Conservation (phyloP, 2,888 invertebrate genomes). For the Drosophila picticornis region DNA sequence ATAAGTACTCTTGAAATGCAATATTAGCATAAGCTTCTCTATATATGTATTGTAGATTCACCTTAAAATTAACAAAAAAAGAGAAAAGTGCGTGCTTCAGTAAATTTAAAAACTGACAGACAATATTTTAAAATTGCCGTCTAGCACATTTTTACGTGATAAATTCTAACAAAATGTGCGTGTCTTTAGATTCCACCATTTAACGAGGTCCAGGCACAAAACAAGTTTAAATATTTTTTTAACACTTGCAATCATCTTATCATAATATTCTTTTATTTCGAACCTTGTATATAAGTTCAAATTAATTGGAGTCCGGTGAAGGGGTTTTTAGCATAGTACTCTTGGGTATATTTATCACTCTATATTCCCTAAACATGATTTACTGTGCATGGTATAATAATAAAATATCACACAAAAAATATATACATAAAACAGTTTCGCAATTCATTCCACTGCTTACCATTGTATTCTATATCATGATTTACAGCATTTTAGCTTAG, state of each 20-base stretch:
- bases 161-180: constrained; percentile 49
- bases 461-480: constrained; percentile 6
- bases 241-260: constrained; percentile 14
- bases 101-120: constrained; percentile 17
- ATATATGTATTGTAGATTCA: constrained; percentile 34
- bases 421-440: constrained; percentile 1
- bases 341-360: constrained; percentile 26
- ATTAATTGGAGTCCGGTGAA: constrained; percentile 37
- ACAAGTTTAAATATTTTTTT: neutral
- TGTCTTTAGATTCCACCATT: constrained; percentile 1
- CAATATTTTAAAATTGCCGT: constrained; percentile 11
- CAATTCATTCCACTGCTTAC: constrained; percentile 11
- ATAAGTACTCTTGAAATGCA: constrained; percentile 54
- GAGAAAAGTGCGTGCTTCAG: constrained; percentile 23
- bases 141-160: constrained; percentile 47
- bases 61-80: constrained; percentile 12
- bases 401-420: neutral
- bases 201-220: constrained; percentile 1
- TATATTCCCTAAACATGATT: constrained; percentile 8
- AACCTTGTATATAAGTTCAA: constrained; percentile 31
- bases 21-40: constrained; percentile 50
- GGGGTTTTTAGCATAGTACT: constrained; percentile 28
- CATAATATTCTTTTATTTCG: constrained; percentile 1
- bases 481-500: constrained; percentile 10
- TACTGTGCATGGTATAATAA: constrained; percentile 1